phyloP scores from a whole-genome alignment of 2,797 vertebrate species.

The Tapirus indicus region DNA sequence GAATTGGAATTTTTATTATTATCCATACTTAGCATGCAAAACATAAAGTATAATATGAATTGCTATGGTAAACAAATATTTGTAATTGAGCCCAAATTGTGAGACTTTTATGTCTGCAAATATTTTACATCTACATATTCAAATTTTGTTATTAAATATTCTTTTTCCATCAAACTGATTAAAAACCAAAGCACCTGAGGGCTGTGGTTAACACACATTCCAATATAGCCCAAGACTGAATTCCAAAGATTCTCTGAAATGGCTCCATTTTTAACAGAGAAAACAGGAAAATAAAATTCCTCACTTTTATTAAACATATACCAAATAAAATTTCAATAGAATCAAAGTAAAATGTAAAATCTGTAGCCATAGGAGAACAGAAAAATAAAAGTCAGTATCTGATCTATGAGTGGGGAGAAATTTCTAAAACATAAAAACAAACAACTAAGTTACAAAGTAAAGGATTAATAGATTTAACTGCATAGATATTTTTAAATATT shows the following conservation, averaged over 20 bases:
- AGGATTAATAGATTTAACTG: background rate
- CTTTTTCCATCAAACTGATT: background rate
- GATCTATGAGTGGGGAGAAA: background rate
- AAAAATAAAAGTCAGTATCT: constrained; percentile 13
- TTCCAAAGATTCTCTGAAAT: background rate
- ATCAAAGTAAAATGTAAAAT: constrained; percentile 25
- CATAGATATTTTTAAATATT: background rate
- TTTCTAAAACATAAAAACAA: background rate
- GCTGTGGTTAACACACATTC: background rate
- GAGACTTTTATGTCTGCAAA: background rate
- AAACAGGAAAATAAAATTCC: background rate
- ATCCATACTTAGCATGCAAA: background rate
- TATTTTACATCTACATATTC: background rate
- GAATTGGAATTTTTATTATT: background rate
- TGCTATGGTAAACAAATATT: background rate
- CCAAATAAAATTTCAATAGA: constrained; percentile 9
- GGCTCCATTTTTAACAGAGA: background rate
- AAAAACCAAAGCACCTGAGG: background rate
- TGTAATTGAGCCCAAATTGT: background rate
- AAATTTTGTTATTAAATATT: constrained; percentile 6
- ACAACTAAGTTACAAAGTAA: background rate
- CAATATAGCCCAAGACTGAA: background rate
- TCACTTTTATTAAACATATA: background rate
- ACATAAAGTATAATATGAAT: background rate
- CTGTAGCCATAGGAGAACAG: background rate